phyloP scores from a whole-genome alignment of 2,888 invertebrate species.

The Apotomis capreana region DNA sequence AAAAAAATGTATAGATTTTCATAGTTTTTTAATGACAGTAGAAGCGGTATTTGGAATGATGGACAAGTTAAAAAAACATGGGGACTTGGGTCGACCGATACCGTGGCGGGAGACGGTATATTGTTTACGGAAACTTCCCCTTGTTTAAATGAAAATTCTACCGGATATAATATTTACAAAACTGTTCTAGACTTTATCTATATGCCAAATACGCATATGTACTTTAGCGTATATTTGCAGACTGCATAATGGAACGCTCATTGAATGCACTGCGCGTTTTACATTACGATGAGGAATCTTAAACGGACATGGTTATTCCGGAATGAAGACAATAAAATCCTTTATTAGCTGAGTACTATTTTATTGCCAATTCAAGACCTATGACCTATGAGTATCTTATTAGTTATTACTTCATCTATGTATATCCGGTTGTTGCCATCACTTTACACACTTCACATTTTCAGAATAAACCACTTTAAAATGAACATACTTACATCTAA shows the following conservation, averaged over 20 bases:
- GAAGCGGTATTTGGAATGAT: no score
- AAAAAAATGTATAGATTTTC: no score
- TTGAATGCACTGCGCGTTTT: not conserved
- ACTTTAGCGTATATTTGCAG: slow-evolving; percentile 21
- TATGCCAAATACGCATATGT: slow-evolving; percentile 12
- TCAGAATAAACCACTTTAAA: no score
- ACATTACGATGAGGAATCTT: slow-evolving; percentile 24
- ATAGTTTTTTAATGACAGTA: no score
- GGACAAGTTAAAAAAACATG: no score
- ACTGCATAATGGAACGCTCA: slow-evolving; percentile 18
- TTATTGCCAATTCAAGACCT: slow-evolving; percentile 4
- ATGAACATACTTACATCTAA: no score
- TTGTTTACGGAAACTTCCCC: no score
- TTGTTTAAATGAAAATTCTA: no score
- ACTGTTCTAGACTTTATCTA: not conserved
- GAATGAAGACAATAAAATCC: slow-evolving; percentile 18
- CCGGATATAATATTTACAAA: not conserved
- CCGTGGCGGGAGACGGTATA: no score
- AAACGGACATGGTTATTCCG: slow-evolving; percentile 19
- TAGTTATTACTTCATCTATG: not conserved
- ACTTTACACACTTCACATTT: no score
- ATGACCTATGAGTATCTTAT: not conserved
- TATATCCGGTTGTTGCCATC: not conserved
- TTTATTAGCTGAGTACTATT: slow-evolving; percentile 30
- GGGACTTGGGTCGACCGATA: no score